A percentile compares a stretch with the other conserved stretches of the same genome.
These are phyloP conservation scores for Alcedo atthis DNA, from an alignment of 2,797 vertebrate species.

Conservation along the genomic window DNA sequence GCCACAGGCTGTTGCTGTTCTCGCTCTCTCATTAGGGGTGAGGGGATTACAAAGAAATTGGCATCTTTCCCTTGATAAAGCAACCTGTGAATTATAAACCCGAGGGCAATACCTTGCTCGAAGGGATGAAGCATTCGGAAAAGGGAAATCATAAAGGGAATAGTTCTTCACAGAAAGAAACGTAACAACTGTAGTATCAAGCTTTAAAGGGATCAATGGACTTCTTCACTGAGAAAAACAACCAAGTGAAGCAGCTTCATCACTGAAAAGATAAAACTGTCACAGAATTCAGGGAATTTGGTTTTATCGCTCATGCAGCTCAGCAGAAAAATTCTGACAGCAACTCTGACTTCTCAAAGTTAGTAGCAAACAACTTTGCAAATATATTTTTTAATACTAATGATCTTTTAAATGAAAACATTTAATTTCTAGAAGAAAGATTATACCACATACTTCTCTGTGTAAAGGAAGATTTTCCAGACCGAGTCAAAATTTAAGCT, in stretches of 20 bases:
- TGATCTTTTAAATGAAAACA: not conserved
- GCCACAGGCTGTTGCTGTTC: not conserved
- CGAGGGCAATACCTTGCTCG: not conserved
- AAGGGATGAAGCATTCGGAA: not conserved
- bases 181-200: not conserved
- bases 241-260: fast-evolving
- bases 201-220: not conserved
- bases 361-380: not conserved
- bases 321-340: not conserved
- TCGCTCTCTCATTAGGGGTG: not conserved
- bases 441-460: not conserved
- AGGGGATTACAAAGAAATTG: not conserved
- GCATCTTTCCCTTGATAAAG: not conserved
- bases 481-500: not conserved
- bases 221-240: not conserved
- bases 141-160: not conserved
- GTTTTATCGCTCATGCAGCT: not conserved
- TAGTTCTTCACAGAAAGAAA: not conserved
- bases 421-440: not conserved
- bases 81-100: not conserved
- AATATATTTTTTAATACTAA: not conserved
- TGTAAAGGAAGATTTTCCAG: not conserved
- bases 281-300: not conserved
- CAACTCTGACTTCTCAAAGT: not conserved
- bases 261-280: not conserved